These are phyloP conservation scores for Torymus texanus DNA, from an alignment of 2,888 invertebrate genomes.

Conservation along the genomic window DNA sequence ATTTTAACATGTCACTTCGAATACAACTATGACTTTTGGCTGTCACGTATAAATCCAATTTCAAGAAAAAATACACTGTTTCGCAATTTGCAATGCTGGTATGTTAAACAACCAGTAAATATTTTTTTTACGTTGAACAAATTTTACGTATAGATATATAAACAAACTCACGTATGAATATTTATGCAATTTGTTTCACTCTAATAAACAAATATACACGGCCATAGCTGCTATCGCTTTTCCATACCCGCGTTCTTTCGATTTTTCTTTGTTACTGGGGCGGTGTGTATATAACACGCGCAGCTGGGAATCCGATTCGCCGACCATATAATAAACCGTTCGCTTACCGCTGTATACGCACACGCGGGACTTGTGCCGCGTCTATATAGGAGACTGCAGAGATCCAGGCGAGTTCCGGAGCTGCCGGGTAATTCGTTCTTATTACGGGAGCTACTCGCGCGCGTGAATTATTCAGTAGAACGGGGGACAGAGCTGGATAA, in stretches of 20 bases:
- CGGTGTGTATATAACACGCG: no score
- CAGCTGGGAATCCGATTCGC: conserved; percentile 19
- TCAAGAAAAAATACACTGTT: no score
- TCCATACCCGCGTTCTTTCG: conserved; percentile 38
- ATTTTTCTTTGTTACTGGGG: not conserved
- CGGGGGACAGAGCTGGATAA: conserved; percentile 29
- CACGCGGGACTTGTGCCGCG: no score
- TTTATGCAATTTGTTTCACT: no score
- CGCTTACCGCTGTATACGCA: conserved; percentile 14
- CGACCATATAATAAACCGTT: conserved; percentile 35
- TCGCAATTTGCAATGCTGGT: not conserved
- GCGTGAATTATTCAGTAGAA: conserved; percentile 45
- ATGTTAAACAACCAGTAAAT: no score
- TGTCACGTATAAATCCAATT: no score
- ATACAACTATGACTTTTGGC: no score
- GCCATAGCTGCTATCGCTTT: conserved; percentile 21
- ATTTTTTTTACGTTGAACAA: no score
- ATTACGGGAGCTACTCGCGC: conserved; percentile 33
- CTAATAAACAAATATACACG: conserved; percentile 14
- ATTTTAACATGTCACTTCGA: no score
- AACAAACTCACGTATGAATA: not conserved
- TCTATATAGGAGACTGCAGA: no score
- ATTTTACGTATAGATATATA: not conserved
- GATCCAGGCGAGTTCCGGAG: no score
- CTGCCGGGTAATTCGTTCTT: conserved; percentile 46